Evolutionary conservation across 1,140 invertebrate genomes (phyloP), one percentile per base, ranked within the genome.

Genomic region (Ceratosolen fusciceps): DNA sequence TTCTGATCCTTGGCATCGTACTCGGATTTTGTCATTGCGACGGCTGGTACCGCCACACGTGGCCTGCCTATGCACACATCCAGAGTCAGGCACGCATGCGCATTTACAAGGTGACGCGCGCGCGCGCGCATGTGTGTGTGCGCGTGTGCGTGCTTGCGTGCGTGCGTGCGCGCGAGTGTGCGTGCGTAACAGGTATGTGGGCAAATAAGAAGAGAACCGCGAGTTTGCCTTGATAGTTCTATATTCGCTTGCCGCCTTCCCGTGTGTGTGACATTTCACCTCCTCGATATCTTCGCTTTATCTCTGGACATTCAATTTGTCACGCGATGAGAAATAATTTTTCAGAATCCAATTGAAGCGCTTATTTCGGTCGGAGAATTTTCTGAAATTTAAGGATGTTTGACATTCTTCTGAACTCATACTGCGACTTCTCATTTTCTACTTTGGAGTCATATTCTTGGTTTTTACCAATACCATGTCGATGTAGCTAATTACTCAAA

Each of bases 1-100:
- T 24, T 19, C 29, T 75, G 65, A 29, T 75, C 43, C 60, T 29
- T 70, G 29, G 56, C 67, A 29, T 37, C 39, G 39, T n/a, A 24
- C 3, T 24, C n/a, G 39, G 39, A 4, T 26, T 3, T 70, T 70
- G 43, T 29, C 29, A 65, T 4, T 47, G 39, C 0, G 10, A 2
- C 29, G 29, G 29, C 39, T 67, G n/a, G 58, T 29, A 67, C 58
- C 24, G 34, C 74, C 29, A 10, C 74, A 21, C 29, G 7, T 71
- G 43, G 19, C 31, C 73, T 16, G n/a, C 52, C 14, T 47, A n/a
- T 60, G 26, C n/a, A 65, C 26, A 75, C 74, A 65, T 14, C 10
- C 31, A 47, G n/a, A 75, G 49, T 47, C 39, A 34, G 43, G 2
- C 39, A 52, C 3, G 24, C 26, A 31, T 19, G 19, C 29, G 29